A percentile compares a stretch with the other conserved stretches of the same genome.
Evolutionary conservation across 2,888 invertebrate genomes (phyloP).

Genomic region (Trissoscelio sp.): DNA sequence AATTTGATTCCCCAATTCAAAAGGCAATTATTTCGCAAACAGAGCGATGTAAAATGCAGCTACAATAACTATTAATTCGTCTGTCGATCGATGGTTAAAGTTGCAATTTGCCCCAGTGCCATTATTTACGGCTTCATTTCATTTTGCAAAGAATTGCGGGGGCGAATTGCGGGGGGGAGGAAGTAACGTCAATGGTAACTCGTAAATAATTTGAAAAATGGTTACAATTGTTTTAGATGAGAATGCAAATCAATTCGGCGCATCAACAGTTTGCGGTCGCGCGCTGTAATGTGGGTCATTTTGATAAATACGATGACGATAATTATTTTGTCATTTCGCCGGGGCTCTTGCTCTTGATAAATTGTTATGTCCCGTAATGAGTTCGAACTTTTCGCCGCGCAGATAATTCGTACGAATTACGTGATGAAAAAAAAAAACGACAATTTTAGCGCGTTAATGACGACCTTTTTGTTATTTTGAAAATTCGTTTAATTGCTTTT

Average conservation of each 20-base stretch:
- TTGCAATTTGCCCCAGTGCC: slow-evolving; percentile 5
- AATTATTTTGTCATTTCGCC: slow-evolving; percentile 40
- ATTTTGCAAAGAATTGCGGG: slow-evolving; percentile 11
- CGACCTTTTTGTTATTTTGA: too few species aligned
- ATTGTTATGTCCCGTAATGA: slow-evolving; percentile 17
- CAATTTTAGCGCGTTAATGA: too few species aligned
- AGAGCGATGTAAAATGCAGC: neutral
- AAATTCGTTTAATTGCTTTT: too few species aligned
- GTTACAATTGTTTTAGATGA: slow-evolving; percentile 39
- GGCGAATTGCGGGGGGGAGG: too few species aligned
- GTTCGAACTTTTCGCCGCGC: slow-evolving; percentile 11
- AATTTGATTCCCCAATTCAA: neutral
- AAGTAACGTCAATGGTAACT: too few species aligned
- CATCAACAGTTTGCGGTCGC: slow-evolving; percentile 24
- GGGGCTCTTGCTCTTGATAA: slow-evolving; percentile 1
- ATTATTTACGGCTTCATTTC: slow-evolving; percentile 46
- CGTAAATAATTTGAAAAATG: slow-evolving; percentile 47
- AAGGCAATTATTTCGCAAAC: neutral
- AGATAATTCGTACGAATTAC: too few species aligned
- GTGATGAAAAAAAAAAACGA: too few species aligned
- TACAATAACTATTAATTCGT: slow-evolving; percentile 39
- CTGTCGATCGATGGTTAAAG: slow-evolving; percentile 24
- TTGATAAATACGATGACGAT: slow-evolving; percentile 37
- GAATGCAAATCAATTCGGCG: slow-evolving; percentile 39
- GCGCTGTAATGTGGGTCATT: slow-evolving; percentile 43